Evolutionary conservation across 2,113 vertebrate genomes (phyloP), one percentile per base, ranked within the genome.

Genomic region (Mystacornis crossleyi): DNA sequence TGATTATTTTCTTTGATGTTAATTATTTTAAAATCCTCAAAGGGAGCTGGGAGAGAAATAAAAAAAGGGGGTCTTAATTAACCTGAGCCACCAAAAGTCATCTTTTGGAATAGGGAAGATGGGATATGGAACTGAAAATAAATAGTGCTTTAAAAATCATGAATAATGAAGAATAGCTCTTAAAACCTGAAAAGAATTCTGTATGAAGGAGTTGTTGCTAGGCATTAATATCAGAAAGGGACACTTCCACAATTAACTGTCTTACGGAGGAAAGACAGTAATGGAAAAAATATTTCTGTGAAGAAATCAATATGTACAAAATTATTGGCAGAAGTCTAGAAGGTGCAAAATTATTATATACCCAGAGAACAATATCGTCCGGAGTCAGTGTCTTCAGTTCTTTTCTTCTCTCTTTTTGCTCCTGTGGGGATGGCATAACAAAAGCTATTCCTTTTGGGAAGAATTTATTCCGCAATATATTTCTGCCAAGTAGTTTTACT

Each of bases 11-110:
- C 64, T 93, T 93, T 89, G 4, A 1, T 78, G 81, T 74, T 96
- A 96, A 94, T 96, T 91, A 93, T 85, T 95, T 91, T 81, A 91
- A 88, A 71, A 89, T 51, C 23, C 67, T 94, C 38, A 94, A 92
- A 95, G 48, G 29, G 93, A 95, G 82, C 28, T 4, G 42, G 66
- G 23, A 73, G 42, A 95, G 13, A 83, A 90, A 86, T 80, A 21
- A 51, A 48, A 58, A 54, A 54, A 34, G 6, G 18, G 61, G 18
- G 6, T 94, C 34, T 94, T 96, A 93, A 96, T 97, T 97, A 97
- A 95, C 72, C 64, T 48, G 64, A 93, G 74, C 21, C 54, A 81
- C 70, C 48, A 86, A 48, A 90, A 96, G 77, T 70, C 40, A 74
- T 85, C 14, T 93, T 91, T 84, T 73, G 61, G 51, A 88, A 87